Base-by-base conservation (phyloP, 2,888 invertebrate species). In the Peribatodes rhomboidaria region DNA sequence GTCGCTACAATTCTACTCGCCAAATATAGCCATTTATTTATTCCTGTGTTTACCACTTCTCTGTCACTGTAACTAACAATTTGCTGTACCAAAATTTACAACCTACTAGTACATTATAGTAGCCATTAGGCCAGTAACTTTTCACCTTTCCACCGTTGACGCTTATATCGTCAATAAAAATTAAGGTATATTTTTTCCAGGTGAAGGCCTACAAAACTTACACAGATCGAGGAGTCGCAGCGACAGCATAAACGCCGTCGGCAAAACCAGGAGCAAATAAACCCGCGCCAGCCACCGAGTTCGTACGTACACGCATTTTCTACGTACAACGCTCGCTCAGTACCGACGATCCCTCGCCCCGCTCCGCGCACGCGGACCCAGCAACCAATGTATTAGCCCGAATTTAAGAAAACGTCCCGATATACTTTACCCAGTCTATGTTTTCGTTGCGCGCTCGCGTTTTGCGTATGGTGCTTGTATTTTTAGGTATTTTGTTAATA, bases 171-270 rank as follows among this genome's bases (percentile, higher is more conserved):
- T 35, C 35, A 11, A 11, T 35, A 35, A 11, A 14, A 14, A 14
- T 39, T 14, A 11, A n/a, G 6, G 57, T 53, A 69, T 62, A 39
- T 77, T 88, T 53, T 56, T 77, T 89, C 77, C 83, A 96, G 95
- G 94, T 80, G 96, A 96, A 83, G 95, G 95, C 69, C 90, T 95
- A 81, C 94, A 95, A 74, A 95, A 95, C 76, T 88, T 97, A 84
- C 96, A 96, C 86, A 95, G 97, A 86, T 96, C 97, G 75, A 94
- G 96, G 85, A 97, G 97, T 90, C 96, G 97, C 87, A 96, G 96
- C 78, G 97, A 97, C 85, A 96, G 97, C 79, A 94, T 97, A 81
- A 96, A 96, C 89, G 94, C 95, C 70, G 94, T 96, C 74, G 96
- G 96, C 75, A 92, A 91, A 79, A 85, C 89, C 72, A 84, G 93